Evolutionary conservation across 2,888 invertebrate genomes (phyloP).

Genomic region (Patella pellucida): DNA sequence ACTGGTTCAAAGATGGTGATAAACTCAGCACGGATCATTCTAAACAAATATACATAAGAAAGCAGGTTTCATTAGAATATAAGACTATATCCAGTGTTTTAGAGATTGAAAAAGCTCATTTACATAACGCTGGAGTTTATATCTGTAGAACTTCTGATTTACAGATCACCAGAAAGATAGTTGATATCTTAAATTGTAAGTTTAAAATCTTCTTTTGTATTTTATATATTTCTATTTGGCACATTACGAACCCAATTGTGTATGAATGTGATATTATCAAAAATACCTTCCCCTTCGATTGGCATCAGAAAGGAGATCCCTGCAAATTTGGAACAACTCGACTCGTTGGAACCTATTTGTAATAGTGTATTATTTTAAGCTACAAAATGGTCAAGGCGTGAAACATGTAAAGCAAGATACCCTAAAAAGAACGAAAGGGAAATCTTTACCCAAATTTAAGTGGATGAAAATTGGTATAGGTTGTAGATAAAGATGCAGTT

Average conservation of each 20-base stretch:
- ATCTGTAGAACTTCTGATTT: background rate
- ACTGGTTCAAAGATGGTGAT: slow-evolving; percentile 55
- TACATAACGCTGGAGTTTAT: background rate
- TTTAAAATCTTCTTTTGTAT: background rate
- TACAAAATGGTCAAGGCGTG: too few species aligned
- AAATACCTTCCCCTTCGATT: too few species aligned
- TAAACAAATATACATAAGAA: slow-evolving; percentile 44
- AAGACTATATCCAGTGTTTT: slow-evolving; percentile 42
- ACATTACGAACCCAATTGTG: too few species aligned
- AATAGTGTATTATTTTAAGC: too few species aligned
- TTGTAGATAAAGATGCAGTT: too few species aligned
- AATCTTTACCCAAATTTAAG: too few species aligned
- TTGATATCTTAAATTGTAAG: slow-evolving; percentile 11
- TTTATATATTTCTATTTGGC: too few species aligned
- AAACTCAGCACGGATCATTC: slow-evolving; percentile 45
- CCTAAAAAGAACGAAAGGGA: too few species aligned
- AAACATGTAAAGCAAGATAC: too few species aligned
- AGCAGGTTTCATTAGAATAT: slow-evolving; percentile 44
- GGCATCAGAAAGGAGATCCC: background rate
- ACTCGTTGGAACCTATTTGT: background rate
- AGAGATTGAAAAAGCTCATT: slow-evolving; percentile 4
- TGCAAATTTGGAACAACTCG: background rate
- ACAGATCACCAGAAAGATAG: background rate
- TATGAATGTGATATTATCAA: too few species aligned
- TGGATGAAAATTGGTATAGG: too few species aligned